Conservation (phyloP, 2,888 invertebrate species). For the Oligia strigilis region DNA sequence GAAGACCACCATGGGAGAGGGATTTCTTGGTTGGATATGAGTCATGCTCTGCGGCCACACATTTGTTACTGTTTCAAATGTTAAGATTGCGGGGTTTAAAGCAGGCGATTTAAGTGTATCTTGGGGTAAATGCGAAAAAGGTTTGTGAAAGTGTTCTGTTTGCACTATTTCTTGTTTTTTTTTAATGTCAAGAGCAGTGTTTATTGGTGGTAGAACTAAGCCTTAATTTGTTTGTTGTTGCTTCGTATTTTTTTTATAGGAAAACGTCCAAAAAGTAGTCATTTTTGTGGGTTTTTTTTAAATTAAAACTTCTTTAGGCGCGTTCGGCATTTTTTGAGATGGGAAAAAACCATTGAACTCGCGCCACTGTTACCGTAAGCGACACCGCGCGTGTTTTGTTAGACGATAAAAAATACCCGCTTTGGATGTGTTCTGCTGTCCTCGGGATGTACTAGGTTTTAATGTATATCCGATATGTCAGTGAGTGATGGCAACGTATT, state of each 20-base stretch:
- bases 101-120: slow-evolving; percentile 26
- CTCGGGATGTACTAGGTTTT: too few species aligned
- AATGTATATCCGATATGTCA: too few species aligned
- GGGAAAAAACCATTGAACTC: too few species aligned
- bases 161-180: neutral
- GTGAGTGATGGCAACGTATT: too few species aligned
- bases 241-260: neutral
- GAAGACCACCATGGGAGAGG: slow-evolving; percentile 84
- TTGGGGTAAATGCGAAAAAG: slow-evolving; percentile 38
- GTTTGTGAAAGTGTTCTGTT: neutral
- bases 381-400: too few species aligned
- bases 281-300: neutral
- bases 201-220: neutral
- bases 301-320: too few species aligned
- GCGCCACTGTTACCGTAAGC: too few species aligned
- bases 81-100: slow-evolving; percentile 70
- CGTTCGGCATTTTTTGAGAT: too few species aligned
- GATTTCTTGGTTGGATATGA: slow-evolving; percentile 82
- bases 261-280: neutral
- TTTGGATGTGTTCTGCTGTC: too few species aligned
- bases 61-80: slow-evolving; percentile 84
- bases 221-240: neutral
- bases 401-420: too few species aligned
- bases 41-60: slow-evolving; percentile 78
- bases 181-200: neutral